Evolutionary conservation across 2,888 invertebrate species (phyloP).

Genomic region (Flexamia atlantica): DNA sequence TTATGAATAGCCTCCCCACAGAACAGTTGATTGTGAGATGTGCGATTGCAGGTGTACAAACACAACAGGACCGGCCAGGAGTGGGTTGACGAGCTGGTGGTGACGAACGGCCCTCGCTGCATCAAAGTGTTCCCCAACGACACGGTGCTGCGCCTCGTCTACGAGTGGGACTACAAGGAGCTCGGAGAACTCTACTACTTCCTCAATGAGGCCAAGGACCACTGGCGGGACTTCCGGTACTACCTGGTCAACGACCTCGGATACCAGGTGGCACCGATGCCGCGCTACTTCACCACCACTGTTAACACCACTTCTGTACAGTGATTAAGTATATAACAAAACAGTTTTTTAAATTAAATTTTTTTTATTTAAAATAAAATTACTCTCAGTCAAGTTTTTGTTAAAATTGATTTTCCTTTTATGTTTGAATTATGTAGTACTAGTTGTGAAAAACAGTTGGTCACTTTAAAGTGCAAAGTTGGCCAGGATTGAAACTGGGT

Average conservation of each 20-base stretch:
- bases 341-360: not conserved
- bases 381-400: too few species aligned
- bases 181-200: slow-evolving; percentile 37
- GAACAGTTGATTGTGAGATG: too few species aligned
- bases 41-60: slow-evolving; percentile 18
- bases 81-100: not conserved
- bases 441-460: too few species aligned
- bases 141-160: not conserved
- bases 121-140: slow-evolving; percentile 28
- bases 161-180: slow-evolving; percentile 25
- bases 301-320: not conserved
- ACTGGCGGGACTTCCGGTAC: slow-evolving; percentile 36
- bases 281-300: slow-evolving; percentile 3
- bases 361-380: too few species aligned
- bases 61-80: slow-evolving; percentile 38
- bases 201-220: slow-evolving; percentile 4
- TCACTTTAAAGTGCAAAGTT: too few species aligned
- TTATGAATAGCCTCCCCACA: too few species aligned
- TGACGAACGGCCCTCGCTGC: slow-evolving; percentile 2
- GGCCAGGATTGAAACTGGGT: too few species aligned
- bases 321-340: not conserved
- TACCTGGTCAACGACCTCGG: slow-evolving; percentile 5
- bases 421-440: too few species aligned
- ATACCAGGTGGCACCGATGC: slow-evolving; percentile 7
- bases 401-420: too few species aligned